Conservation (phyloP, 1,140 invertebrate genomes). For the Muscidifurax raptorellus region DNA sequence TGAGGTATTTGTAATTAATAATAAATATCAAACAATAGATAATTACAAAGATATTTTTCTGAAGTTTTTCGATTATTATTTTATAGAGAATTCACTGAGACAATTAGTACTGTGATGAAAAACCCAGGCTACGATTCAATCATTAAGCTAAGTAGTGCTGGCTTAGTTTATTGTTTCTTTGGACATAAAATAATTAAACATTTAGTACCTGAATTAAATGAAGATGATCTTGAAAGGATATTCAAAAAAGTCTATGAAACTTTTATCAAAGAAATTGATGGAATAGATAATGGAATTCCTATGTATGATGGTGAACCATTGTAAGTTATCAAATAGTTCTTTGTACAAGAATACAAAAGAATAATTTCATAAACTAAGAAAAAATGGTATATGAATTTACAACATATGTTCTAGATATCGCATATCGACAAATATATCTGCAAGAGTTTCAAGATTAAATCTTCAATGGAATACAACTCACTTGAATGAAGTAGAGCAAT, state of each 20-base stretch:
- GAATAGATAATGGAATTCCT: constrained; percentile 95
- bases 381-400: background rate
- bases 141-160: constrained; percentile 94
- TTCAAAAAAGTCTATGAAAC: constrained; percentile 91
- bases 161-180: constrained; percentile 94
- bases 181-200: constrained; percentile 87
- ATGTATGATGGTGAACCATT: constrained; percentile 85
- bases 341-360: background rate
- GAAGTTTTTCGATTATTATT: constrained; percentile 46
- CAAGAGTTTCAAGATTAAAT: constrained; percentile 87
- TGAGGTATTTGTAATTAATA: constrained; percentile 75
- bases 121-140: constrained; percentile 75
- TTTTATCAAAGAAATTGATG: constrained; percentile 96
- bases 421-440: constrained; percentile 84
- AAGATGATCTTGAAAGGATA: constrained; percentile 78
- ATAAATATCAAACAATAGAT: background rate
- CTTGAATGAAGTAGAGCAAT: constrained; percentile 77
- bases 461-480: constrained; percentile 89
- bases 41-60: background rate
- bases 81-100: constrained; percentile 82
- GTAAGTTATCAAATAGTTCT: constrained; percentile 54
- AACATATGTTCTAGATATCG: constrained; percentile 78
- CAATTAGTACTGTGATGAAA: constrained; percentile 78
- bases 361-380: background rate
- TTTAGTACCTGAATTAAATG: constrained; percentile 74